Conservation (phyloP, 2,797 vertebrate species). For the Pseudochirops cupreus region DNA sequence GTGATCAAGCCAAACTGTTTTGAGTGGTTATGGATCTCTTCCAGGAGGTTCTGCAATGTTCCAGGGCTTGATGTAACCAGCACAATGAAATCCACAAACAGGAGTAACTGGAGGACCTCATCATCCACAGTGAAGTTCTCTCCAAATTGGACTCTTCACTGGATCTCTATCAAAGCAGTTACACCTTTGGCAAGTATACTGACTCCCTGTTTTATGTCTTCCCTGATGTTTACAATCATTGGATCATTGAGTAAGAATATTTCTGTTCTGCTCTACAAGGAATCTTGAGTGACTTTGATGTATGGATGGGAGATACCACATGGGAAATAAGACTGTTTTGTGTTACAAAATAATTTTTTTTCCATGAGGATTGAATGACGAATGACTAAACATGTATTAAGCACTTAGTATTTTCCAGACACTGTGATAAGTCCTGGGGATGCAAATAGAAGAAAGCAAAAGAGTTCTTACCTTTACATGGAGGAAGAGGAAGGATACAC, state of each 20-base stretch:
- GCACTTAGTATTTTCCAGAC: background rate
- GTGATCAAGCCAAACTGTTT: background rate
- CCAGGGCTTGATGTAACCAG: background rate
- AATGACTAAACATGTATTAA: background rate
- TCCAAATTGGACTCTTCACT: background rate
- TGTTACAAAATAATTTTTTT: background rate
- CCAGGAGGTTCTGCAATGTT: background rate
- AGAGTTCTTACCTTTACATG: background rate
- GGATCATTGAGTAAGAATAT: background rate
- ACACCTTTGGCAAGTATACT: background rate
- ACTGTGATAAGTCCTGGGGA: background rate
- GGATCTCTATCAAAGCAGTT: background rate
- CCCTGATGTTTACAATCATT: background rate
- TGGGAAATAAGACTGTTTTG: background rate
- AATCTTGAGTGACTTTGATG: background rate
- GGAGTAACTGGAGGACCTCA: background rate
- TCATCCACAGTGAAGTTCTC: background rate
- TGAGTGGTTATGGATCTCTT: background rate
- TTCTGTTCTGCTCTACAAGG: background rate
- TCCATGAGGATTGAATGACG: background rate
- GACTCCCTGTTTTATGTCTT: background rate
- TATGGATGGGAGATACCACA: background rate
- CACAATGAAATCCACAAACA: background rate
- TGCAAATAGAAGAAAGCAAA: background rate
- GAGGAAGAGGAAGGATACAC: background rate